phyloP scores from a whole-genome alignment of 2,113 vertebrate species.

The Uria lomvia region DNA sequence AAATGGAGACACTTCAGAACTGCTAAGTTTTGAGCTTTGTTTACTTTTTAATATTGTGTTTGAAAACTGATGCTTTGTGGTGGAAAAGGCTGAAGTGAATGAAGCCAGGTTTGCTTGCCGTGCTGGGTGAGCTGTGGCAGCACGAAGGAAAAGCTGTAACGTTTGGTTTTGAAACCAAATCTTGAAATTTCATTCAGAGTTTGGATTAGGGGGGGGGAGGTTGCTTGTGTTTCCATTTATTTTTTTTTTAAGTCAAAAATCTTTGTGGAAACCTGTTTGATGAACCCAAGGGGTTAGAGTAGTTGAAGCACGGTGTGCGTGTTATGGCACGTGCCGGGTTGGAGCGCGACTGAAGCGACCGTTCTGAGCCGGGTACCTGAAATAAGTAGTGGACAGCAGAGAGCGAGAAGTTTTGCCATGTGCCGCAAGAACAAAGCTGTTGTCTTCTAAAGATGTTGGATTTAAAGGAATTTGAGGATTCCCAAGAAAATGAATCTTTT shows the following conservation, averaged over 20 bases:
- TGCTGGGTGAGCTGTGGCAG: background rate
- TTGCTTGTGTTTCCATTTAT: background rate
- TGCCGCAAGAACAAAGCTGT: background rate
- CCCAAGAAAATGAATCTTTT: background rate
- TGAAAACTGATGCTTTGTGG: background rate
- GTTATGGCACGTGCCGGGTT: fast-evolving
- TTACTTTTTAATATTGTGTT: background rate
- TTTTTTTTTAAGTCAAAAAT: background rate
- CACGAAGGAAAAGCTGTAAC: background rate
- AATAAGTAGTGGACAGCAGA: too few relatives aligned
- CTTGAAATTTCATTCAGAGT: background rate
- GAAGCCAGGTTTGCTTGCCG: background rate
- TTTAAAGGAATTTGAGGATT: background rate
- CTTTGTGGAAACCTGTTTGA: background rate
- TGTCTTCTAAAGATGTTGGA: background rate
- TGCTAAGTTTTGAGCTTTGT: background rate
- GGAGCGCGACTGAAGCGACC: background rate
- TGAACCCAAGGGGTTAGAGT: background rate
- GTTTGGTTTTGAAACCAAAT: background rate
- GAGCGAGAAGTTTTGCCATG: fast-evolving
- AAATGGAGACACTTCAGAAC: background rate
- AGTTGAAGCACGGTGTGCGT: background rate
- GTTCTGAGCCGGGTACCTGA: too few relatives aligned
- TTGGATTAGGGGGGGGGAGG: background rate
- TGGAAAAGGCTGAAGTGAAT: background rate